Percentiles rank a stretch among this genome's conserved stretches.
Conservation (phyloP, 2,113 vertebrate genomes). For the Opisthocomus hoazin region DNA sequence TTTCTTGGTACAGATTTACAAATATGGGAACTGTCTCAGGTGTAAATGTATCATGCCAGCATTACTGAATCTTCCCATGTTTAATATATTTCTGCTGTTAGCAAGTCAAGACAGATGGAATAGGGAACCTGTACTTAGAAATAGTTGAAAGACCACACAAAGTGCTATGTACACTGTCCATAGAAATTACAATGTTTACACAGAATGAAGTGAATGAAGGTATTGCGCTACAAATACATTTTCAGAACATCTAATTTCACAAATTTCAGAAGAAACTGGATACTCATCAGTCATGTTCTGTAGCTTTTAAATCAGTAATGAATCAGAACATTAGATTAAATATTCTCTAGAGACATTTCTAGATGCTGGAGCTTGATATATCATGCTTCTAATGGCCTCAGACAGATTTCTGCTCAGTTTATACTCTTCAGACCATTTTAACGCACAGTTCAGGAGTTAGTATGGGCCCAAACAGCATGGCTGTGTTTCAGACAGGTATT, state of each 20-base stretch:
- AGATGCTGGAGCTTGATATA: background rate
- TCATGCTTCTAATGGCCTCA: background rate
- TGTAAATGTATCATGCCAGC: background rate
- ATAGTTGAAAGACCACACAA: background rate
- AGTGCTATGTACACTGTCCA: background rate
- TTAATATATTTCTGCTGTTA: background rate
- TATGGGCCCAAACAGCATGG: background rate
- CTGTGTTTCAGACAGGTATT: background rate
- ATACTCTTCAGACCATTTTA: background rate
- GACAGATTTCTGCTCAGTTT: background rate
- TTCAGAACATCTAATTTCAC: background rate
- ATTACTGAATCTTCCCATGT: background rate
- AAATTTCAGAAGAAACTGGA: background rate
- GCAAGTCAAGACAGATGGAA: background rate
- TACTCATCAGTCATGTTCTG: background rate
- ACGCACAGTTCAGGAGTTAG: background rate
- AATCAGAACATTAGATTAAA: background rate
- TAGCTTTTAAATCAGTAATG: background rate
- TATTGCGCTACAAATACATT: background rate
- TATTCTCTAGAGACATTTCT: background rate
- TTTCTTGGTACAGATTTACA: background rate
- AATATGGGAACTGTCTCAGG: background rate
- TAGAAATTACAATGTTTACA: background rate
- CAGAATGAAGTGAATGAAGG: background rate
- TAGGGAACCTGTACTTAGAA: background rate